These are phyloP conservation scores for Tachysurus fulvidraco DNA, from an alignment of 2,113 vertebrate genomes.

Conservation along the genomic window DNA sequence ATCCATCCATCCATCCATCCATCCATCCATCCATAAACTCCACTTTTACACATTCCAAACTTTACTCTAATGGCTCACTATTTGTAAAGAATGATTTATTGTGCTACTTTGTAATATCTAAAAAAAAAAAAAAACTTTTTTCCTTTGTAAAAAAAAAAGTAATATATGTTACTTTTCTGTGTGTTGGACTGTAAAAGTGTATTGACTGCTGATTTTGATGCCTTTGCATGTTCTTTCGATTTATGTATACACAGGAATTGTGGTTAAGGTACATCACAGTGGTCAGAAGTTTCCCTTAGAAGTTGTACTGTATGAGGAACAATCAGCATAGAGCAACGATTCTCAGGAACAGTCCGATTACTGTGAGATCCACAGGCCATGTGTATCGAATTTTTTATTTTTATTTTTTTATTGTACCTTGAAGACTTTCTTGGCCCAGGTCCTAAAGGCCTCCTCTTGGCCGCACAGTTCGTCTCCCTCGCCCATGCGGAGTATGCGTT, in stretches of 20 bases:
- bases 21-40: neutral
- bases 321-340: neutral
- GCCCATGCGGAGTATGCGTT: constrained; percentile 95
- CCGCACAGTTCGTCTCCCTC: constrained; percentile 97
- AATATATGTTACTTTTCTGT: neutral
- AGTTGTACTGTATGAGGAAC: neutral
- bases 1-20: neutral
- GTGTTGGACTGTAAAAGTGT: neutral
- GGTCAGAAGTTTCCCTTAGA: too few relatives aligned
- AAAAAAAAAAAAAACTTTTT: too few relatives aligned
- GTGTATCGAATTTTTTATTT: neutral
- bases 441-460: constrained; percentile 96
- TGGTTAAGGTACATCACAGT: too few relatives aligned
- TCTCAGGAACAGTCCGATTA: neutral
- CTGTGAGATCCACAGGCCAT: neutral
- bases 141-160: neutral
- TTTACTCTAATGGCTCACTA: neutral
- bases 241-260: too few relatives aligned
- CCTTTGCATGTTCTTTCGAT: too few relatives aligned
- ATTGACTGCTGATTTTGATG: neutral
- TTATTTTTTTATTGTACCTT: constrained; percentile 85
- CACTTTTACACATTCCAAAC: neutral
- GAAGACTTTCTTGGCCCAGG: constrained; percentile 98
- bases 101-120: neutral
- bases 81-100: neutral